These are phyloP conservation scores for Typhlichthys subterraneus DNA, from an alignment of 2,797 vertebrate genomes.

Conservation along the genomic window DNA sequence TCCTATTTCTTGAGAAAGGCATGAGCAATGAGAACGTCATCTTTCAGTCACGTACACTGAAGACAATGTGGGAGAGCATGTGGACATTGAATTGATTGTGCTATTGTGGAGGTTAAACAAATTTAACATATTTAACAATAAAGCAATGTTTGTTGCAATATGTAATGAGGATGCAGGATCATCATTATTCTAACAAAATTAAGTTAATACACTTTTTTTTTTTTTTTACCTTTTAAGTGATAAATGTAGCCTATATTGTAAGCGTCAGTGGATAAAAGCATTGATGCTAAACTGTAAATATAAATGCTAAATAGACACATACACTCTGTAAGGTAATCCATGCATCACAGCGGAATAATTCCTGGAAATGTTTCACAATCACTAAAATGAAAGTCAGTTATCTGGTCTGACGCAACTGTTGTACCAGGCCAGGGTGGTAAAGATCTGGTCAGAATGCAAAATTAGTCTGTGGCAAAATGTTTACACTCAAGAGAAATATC, in stretches of 20 bases:
- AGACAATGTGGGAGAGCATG: constrained; percentile 24
- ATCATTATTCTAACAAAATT: too few relatives aligned
- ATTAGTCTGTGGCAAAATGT: constrained; percentile 59
- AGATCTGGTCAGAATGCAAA: constrained; percentile 40
- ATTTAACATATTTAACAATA: too few relatives aligned
- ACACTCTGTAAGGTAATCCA: constrained; percentile 17
- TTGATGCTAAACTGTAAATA: not conserved
- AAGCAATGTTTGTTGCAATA: too few relatives aligned
- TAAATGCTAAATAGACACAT: too few relatives aligned
- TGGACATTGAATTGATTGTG: too few relatives aligned
- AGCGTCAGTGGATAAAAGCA: too few relatives aligned
- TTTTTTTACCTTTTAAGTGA: too few relatives aligned
- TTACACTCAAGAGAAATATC: constrained; percentile 42
- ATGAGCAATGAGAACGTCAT: constrained; percentile 27
- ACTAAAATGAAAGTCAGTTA: constrained; percentile 47
- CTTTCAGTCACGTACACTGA: not conserved
- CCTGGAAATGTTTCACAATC: constrained; percentile 47
- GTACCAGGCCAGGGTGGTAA: constrained; percentile 43
- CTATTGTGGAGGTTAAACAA: too few relatives aligned
- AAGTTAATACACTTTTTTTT: too few relatives aligned
- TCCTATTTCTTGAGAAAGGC: constrained; percentile 50
- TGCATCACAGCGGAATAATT: constrained; percentile 27
- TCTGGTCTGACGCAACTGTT: constrained; percentile 37
- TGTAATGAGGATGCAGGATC: too few relatives aligned
- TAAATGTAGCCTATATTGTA: too few relatives aligned